Conservation (phyloP, 2,797 vertebrate species). For the Anniella stebbinsi region DNA sequence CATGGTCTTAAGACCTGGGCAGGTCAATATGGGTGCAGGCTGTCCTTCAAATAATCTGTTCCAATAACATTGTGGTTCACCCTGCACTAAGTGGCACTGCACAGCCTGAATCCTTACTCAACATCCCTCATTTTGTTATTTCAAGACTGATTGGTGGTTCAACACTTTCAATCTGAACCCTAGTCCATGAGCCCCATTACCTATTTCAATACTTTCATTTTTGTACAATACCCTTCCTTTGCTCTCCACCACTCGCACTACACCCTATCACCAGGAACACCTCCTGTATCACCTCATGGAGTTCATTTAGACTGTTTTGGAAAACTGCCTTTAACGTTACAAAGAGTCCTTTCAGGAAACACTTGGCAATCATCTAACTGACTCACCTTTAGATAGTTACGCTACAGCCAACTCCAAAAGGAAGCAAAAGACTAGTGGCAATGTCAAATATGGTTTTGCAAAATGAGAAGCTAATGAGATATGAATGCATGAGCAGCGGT, state of each 20-base stretch:
- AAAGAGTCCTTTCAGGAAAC: conserved; percentile 15
- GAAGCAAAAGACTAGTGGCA: background rate
- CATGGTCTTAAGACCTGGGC: background rate
- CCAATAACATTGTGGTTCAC: background rate
- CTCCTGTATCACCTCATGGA: conserved; percentile 6
- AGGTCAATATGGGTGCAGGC: background rate
- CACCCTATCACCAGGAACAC: background rate
- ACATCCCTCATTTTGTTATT: background rate
- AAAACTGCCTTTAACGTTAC: conserved; percentile 13
- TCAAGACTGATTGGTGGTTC: background rate
- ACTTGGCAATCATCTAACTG: conserved; percentile 25
- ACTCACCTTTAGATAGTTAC: conserved; percentile 20
- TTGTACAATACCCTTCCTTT: background rate
- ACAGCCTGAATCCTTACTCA: too few species aligned
- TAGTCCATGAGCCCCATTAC: background rate
- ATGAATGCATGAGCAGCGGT: background rate
- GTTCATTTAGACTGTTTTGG: conserved; percentile 21
- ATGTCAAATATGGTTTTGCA: background rate
- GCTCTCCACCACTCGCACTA: too few species aligned
- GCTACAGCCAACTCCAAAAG: conserved; percentile 12
- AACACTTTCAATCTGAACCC: background rate
- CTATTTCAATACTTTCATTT: too few species aligned
- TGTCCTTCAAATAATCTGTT: too few species aligned
- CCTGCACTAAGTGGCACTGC: background rate
- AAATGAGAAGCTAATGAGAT: conserved; percentile 29